These are phyloP conservation scores for Karalla daura DNA, from an alignment of 2,797 vertebrate species.

Conservation along the genomic window DNA sequence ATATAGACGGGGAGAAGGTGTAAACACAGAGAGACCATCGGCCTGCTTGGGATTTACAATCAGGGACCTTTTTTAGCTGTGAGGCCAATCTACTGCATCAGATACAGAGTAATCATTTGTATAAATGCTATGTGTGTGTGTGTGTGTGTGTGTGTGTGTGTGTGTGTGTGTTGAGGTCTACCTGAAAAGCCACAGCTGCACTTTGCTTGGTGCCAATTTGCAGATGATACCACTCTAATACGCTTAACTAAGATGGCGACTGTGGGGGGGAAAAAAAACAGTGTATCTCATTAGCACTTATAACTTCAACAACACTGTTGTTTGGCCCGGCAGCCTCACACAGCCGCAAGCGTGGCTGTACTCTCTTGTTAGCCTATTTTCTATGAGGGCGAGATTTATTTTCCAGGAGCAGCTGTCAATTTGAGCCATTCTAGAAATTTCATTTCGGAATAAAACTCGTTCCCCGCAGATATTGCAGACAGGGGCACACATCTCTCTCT, in stretches of 20 bases:
- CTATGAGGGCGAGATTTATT: background rate
- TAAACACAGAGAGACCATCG: too few species aligned
- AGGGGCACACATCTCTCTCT: constrained; percentile 1
- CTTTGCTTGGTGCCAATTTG: background rate
- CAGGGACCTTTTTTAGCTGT: too few species aligned
- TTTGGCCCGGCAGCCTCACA: background rate
- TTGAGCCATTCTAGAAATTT: background rate
- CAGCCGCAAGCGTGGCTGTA: background rate
- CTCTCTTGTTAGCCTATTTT: background rate
- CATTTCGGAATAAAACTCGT: background rate
- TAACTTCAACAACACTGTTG: background rate
- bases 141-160: too few species aligned
- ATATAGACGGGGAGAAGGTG: too few species aligned
- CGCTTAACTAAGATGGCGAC: background rate
- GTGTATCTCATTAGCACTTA: background rate
- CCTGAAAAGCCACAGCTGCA: background rate
- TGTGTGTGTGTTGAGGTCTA: too few species aligned
- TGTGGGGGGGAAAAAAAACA: background rate
- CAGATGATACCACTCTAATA: background rate
- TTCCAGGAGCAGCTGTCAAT: background rate
- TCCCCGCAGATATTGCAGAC: background rate
- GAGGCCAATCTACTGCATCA: too few species aligned
- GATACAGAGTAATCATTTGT: too few species aligned
- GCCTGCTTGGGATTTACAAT: too few species aligned
- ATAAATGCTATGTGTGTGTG: too few species aligned